Conservation (phyloP, 2,888 invertebrate species). For the Tiliacea citrago region DNA sequence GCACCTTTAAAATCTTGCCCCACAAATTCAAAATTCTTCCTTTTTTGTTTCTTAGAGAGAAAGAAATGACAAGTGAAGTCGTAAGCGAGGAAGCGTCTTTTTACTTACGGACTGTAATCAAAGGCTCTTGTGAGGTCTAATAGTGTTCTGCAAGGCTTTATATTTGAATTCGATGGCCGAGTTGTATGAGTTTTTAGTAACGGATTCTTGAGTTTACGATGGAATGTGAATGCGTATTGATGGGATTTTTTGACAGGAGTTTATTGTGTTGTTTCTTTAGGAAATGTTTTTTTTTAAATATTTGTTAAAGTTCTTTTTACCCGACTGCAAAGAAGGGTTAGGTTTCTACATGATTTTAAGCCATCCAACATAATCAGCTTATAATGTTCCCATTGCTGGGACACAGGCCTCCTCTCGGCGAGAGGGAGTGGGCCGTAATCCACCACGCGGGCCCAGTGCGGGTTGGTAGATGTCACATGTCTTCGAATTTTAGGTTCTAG, state of each 20-base stretch:
- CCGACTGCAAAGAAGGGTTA: no score
- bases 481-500: no score
- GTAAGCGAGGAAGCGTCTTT: slow-evolving; percentile 54
- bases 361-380: no score
- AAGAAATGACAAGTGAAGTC: slow-evolving; percentile 52
- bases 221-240: background rate
- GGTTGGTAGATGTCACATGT: no score
- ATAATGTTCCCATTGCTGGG: no score
- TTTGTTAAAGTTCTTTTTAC: no score
- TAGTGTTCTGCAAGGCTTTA: slow-evolving; percentile 53
- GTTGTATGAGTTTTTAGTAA: slow-evolving; percentile 8
- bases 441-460: no score
- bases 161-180: slow-evolving; percentile 46
- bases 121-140: slow-evolving; percentile 49
- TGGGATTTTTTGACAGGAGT: background rate
- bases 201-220: background rate
- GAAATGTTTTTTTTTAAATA: background rate
- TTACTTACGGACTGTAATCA: slow-evolving; percentile 60
- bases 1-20: slow-evolving; percentile 27
- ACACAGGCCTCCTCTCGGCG: no score
- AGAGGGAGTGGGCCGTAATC: no score
- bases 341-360: no score
- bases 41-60: slow-evolving; percentile 34
- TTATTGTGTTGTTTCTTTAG: background rate
- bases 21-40: slow-evolving; percentile 34